These are phyloP conservation scores for Harpalus rufipes DNA, from an alignment of 2,888 invertebrate species.

Conservation along the genomic window DNA sequence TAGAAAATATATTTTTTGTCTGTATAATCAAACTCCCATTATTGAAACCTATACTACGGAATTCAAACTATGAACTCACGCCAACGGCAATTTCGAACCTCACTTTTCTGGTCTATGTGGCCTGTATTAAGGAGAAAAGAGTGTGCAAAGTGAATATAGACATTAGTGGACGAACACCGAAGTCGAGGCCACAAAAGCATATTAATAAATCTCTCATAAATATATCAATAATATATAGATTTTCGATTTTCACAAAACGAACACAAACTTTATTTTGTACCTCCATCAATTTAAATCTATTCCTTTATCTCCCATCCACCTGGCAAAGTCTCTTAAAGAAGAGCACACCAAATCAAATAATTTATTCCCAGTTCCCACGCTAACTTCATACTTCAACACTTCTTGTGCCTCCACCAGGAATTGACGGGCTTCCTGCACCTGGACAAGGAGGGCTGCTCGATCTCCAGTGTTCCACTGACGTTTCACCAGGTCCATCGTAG, in stretches of 20 bases:
- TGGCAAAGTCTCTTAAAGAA: slow-evolving; percentile 78
- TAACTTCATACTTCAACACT: slow-evolving; percentile 78
- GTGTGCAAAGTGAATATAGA: neutral
- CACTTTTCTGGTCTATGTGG: too few species aligned
- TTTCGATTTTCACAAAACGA: neutral
- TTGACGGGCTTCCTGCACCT: slow-evolving; percentile 77
- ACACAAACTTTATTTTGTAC: neutral
- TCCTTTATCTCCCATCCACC: slow-evolving; percentile 78
- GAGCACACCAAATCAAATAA: slow-evolving; percentile 77
- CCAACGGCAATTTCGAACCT: too few species aligned
- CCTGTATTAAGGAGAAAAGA: too few species aligned
- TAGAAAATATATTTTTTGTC: too few species aligned
- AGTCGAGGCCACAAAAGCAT: neutral
- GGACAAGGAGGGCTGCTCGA: slow-evolving; percentile 75
- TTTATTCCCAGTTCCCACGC: slow-evolving; percentile 80
- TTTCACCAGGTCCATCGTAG: slow-evolving; percentile 79
- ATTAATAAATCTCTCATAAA: neutral
- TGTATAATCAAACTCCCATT: too few species aligned
- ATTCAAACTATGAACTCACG: too few species aligned
- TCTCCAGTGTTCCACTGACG: slow-evolving; percentile 76
- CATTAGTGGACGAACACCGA: neutral
- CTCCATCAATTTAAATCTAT: slow-evolving; percentile 69
- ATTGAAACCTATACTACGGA: too few species aligned
- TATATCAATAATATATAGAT: neutral
- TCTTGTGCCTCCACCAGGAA: slow-evolving; percentile 77